These are phyloP conservation scores for Antheraea pernyi DNA, from an alignment of 1,140 invertebrate genomes.

Conservation along the genomic window DNA sequence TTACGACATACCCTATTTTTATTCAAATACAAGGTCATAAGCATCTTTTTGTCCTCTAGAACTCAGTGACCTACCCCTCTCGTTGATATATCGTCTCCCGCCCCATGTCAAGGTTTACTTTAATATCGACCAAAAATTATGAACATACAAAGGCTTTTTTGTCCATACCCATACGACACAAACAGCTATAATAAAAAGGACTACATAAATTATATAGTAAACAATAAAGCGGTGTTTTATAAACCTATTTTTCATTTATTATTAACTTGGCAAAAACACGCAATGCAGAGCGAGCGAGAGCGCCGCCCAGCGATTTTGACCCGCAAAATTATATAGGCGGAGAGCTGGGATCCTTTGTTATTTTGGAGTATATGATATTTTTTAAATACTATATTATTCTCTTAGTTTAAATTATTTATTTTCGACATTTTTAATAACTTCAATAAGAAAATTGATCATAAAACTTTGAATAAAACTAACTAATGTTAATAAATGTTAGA, in stretches of 20 bases:
- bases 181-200: background rate
- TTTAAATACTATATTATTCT: background rate
- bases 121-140: too few species aligned
- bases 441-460: too few species aligned
- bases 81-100: too few species aligned
- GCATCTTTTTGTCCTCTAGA: too few species aligned
- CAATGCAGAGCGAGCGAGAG: slow-evolving; percentile 24
- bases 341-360: slow-evolving; percentile 6
- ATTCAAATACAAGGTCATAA: too few species aligned
- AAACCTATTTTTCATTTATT: slow-evolving; percentile 40
- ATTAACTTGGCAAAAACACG: slow-evolving; percentile 32
- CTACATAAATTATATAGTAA: slow-evolving; percentile 7
- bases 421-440: too few species aligned
- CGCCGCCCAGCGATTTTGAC: slow-evolving; percentile 7
- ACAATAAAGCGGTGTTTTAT: slow-evolving; percentile 35
- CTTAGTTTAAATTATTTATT: too few species aligned
- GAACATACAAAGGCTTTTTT: background rate
- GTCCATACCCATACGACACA: background rate
- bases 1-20: too few species aligned
- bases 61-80: too few species aligned
- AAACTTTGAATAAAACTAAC: too few species aligned
- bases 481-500: too few species aligned
- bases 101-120: too few species aligned
- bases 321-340: slow-evolving; percentile 11
- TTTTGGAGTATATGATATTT: background rate